These are phyloP conservation scores for Cossypha dichroa DNA, from an alignment of 2,797 vertebrate species.

Conservation along the genomic window DNA sequence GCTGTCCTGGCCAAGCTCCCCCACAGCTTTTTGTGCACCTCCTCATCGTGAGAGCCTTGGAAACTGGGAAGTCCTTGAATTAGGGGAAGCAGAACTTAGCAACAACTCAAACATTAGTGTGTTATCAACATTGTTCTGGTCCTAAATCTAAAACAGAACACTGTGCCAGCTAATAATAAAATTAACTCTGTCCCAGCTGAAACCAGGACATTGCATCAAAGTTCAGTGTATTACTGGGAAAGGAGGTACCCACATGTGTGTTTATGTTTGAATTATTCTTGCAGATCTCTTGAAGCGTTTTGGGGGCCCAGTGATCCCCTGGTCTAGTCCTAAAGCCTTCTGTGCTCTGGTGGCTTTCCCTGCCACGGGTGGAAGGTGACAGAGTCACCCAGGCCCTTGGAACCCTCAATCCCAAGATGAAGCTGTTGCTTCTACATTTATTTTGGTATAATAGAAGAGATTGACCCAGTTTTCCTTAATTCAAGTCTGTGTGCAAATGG, in stretches of 20 bases:
- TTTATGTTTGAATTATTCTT: neutral
- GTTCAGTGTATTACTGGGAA: neutral
- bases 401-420: neutral
- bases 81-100: neutral
- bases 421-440: neutral
- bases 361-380: neutral
- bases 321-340: neutral
- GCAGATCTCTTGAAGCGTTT: neutral
- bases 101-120: neutral
- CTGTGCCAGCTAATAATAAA: neutral
- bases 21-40: neutral
- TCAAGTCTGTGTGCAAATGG: neutral
- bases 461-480: neutral
- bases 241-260: fast-evolving
- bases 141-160: neutral
- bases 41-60: neutral
- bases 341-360: neutral
- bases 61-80: neutral
- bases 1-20: neutral
- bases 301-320: fast-evolving
- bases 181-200: neutral
- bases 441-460: neutral
- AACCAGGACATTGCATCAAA: fast-evolving
- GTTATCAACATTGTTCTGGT: neutral
- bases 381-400: neutral